Conservation (phyloP, 2,113 vertebrate genomes). For the Lycaon pictus region DNA sequence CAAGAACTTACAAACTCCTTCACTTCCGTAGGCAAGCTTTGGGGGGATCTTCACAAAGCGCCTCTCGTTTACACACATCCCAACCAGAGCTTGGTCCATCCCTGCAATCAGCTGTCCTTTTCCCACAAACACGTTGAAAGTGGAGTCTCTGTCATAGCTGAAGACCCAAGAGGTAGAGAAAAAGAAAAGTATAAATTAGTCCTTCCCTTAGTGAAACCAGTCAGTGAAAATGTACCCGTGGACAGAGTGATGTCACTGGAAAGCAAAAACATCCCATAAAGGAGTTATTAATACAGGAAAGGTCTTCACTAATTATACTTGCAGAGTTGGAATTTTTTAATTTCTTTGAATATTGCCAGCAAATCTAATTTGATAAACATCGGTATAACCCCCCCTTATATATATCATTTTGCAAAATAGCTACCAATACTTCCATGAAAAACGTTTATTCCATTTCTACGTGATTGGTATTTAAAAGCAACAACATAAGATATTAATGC, state of each 20-base stretch:
- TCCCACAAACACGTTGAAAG: conserved; percentile 97
- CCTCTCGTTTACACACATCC: conserved; percentile 98
- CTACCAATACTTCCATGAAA: background rate
- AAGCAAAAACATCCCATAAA: background rate
- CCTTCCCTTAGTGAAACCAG: background rate
- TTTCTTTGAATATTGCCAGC: background rate
- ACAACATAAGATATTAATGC: background rate
- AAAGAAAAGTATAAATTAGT: background rate
- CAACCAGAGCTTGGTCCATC: conserved; percentile 97
- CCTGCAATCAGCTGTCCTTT: conserved; percentile 95
- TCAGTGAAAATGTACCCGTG: background rate
- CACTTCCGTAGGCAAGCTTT: conserved; percentile 93
- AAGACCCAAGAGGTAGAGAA: background rate
- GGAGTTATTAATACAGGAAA: background rate
- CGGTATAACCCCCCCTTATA: background rate
- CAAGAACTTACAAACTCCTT: conserved; percentile 92
- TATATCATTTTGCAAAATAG: background rate
- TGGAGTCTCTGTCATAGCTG: conserved; percentile 97
- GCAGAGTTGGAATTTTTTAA: background rate
- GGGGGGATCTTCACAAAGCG: conserved; percentile 95
- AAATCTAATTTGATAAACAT: background rate
- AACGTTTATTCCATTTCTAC: background rate
- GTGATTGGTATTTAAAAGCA: background rate
- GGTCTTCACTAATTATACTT: background rate
- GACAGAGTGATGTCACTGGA: background rate